phyloP scores from a whole-genome alignment of 2,797 vertebrate species.

The Clarias pachynema region DNA sequence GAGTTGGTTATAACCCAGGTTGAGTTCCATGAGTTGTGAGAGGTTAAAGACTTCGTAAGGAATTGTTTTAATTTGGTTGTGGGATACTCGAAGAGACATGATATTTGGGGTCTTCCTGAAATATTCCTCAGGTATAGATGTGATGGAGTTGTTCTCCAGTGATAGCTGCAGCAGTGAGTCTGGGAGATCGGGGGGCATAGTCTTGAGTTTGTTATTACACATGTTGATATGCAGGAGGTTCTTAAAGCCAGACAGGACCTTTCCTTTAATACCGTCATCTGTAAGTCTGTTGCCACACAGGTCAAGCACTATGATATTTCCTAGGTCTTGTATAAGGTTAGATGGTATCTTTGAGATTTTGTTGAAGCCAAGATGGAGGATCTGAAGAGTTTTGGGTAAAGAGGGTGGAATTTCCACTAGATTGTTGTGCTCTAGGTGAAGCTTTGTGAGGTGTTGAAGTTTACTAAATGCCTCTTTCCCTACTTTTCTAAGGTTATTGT shows the following conservation, averaged over 20 bases:
- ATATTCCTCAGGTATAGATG: conserved; percentile 78
- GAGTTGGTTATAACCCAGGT: conserved; percentile 79
- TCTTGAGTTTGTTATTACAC: conserved; percentile 76
- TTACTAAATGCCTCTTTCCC: conserved; percentile 73
- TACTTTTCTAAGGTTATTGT: conserved; percentile 77
- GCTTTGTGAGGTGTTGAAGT: conserved; percentile 71
- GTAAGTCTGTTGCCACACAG: conserved; percentile 76
- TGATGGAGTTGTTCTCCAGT: conserved; percentile 82
- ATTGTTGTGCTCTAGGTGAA: conserved; percentile 77
- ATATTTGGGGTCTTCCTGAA: conserved; percentile 75
- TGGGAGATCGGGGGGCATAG: conserved; percentile 62
- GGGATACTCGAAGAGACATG: conserved; percentile 67
- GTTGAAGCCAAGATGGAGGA: conserved; percentile 77
- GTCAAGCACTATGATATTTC: conserved; percentile 76
- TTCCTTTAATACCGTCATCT: conserved; percentile 68
- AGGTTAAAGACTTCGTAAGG: conserved; percentile 75
- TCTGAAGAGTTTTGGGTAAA: conserved; percentile 75
- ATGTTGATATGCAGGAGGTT: conserved; percentile 79
- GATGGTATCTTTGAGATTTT: conserved; percentile 67
- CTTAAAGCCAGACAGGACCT: conserved; percentile 70
- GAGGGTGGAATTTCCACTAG: conserved; percentile 76
- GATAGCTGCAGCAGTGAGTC: conserved; percentile 81
- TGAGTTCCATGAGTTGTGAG: conserved; percentile 77
- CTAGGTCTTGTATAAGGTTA: conserved; percentile 66
- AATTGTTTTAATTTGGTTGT: conserved; percentile 75